Base-by-base conservation (phyloP, 2,797 vertebrate species). In the Pyrocephalus nanus region DNA sequence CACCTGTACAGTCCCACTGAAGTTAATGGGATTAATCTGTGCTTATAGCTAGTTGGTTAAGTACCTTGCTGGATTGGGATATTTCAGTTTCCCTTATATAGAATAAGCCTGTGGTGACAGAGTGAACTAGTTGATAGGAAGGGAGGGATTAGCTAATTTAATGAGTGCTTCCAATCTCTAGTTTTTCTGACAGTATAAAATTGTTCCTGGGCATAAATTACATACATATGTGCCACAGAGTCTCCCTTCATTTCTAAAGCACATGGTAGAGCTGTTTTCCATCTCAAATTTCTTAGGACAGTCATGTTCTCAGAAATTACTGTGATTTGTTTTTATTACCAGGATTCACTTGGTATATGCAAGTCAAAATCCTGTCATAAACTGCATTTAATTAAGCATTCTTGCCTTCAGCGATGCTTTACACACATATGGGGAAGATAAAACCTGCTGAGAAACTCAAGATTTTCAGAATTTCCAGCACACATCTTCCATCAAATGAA, bases 111-210 rank as follows among this genome's bases (percentile, higher is more conserved):
- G 67, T 86, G 90, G 93, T 97, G 95, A 95, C 94, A 96, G 94
- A 97, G 83, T 62, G 92, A 95, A 77, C 80, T 92, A 88, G 92
- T 42, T 95, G 83, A 95, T 97, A 96, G 93, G 93, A 96, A 96
- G 54, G 86, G 83, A 94, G 57, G 54, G 90, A 96, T 97, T 97
- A 97, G 92, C 32, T 96, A 88, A 95, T 95, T 94, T 97, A 96
- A 96, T 89, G 81, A 87, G 11, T 80, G 53, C 86, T 92, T 93
- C 92, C 74, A 96, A 95, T 96, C 65, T 97, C 50, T 91, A 91
- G 85, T 96, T 96, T 95, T 97, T 93, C 84, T 96, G 94, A 96
- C 91, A 95, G 88, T 92, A 89, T 93, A 95, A 96, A 96, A 95
- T 62, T 80, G 88, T 92, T 92, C 57, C 84, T 92, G 77, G 72